A percentile compares a stretch with the other conserved stretches of the same genome.
These are phyloP conservation scores for Caerostris extrusa DNA, from an alignment of 1,140 invertebrate genomes.

Conservation along the genomic window DNA sequence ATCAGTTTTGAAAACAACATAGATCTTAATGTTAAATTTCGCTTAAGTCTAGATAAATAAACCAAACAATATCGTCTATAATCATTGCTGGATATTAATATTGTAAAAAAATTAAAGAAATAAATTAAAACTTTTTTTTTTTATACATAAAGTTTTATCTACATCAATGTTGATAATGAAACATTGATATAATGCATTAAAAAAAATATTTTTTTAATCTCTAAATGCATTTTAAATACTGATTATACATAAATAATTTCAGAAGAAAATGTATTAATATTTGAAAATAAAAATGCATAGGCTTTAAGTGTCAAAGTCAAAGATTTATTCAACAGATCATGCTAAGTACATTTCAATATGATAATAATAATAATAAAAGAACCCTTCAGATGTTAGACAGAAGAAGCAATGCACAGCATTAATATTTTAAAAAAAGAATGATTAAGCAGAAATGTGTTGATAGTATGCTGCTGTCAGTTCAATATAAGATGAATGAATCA, in stretches of 20 bases:
- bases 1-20: too few species aligned
- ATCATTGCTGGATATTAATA: too few species aligned
- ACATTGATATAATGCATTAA: too few species aligned
- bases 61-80: too few species aligned
- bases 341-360: slow-evolving; percentile 45
- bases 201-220: too few species aligned
- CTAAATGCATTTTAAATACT: neutral
- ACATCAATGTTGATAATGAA: too few species aligned
- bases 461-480: neutral
- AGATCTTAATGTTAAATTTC: too few species aligned
- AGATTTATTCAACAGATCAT: slow-evolving; percentile 10
- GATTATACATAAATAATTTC: too few species aligned
- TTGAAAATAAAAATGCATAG: neutral
- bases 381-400: neutral
- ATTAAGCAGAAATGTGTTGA: slow-evolving; percentile 13
- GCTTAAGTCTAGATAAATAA: too few species aligned
- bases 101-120: too few species aligned
- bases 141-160: too few species aligned
- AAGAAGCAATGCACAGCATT: neutral
- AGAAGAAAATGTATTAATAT: neutral
- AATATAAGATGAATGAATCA: neutral
- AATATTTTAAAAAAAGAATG: neutral
- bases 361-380: slow-evolving; percentile 37
- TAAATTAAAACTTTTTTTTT: too few species aligned
- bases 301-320: neutral